Evolutionary conservation across 2,797 vertebrate species (phyloP).

Genomic region (Cephalopachus bancanus): DNA sequence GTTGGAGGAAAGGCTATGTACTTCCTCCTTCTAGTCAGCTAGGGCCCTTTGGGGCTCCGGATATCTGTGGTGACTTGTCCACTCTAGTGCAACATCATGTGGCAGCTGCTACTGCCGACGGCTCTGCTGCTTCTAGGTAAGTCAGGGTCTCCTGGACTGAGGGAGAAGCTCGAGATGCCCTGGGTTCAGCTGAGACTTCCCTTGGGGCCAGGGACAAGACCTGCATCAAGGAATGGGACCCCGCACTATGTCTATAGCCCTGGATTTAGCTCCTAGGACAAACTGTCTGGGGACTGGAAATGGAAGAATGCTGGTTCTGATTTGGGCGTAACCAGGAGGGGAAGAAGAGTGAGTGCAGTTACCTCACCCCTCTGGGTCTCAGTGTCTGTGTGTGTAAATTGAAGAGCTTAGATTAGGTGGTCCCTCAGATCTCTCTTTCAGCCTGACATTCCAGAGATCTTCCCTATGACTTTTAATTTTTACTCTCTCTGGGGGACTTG

Average conservation of each 20-base stretch:
- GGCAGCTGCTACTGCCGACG: neutral
- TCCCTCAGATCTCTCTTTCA: neutral
- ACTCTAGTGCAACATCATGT: slow-evolving; percentile 37
- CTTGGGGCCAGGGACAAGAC: neutral
- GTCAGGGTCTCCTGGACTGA: neutral
- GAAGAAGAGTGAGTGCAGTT: too few relatives aligned
- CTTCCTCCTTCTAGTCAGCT: slow-evolving; percentile 61
- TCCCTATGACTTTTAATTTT: neutral
- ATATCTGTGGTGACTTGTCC: neutral
- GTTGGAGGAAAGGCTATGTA: neutral
- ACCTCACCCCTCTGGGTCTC: neutral
- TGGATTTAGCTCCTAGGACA: neutral
- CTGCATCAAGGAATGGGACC: neutral
- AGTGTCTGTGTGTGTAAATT: neutral
- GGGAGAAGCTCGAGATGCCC: neutral
- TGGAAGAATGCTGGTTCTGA: neutral
- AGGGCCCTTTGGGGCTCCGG: neutral
- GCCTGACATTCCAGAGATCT: neutral
- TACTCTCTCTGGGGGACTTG: neutral
- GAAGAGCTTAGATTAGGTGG: neutral
- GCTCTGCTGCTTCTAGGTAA: slow-evolving; percentile 77
- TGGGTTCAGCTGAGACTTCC: neutral
- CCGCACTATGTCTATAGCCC: neutral
- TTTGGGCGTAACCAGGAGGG: accelerated
- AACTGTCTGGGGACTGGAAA: too few relatives aligned